Percentiles rank a stretch among this genome's conserved stretches.
Conservation (phyloP, 2,888 invertebrate genomes). For the Nomada goodeniana region DNA sequence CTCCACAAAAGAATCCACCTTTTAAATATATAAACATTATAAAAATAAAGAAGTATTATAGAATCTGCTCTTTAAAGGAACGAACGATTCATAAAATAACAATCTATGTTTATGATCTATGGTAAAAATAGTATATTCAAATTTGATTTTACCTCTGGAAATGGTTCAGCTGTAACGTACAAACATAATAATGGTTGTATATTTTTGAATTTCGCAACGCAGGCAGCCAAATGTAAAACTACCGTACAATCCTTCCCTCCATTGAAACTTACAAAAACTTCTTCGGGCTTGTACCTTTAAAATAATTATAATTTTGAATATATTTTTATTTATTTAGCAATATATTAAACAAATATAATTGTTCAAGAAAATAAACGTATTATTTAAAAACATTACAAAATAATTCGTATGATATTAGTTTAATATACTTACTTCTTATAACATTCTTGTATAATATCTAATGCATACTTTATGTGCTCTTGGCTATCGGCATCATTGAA, state of each 20-base stretch:
- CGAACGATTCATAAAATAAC: too few relatives aligned
- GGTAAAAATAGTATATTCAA: not conserved
- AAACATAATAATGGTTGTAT: conserved; percentile 88
- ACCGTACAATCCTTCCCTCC: conserved; percentile 99
- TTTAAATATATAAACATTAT: not conserved
- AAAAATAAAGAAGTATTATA: too few relatives aligned
- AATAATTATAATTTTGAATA: not conserved
- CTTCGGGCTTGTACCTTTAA: conserved; percentile 89
- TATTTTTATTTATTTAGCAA: not conserved
- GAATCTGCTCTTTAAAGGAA: too few relatives aligned
- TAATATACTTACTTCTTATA: conserved; percentile 75
- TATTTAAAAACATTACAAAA: not conserved
- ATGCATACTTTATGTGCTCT: conserved; percentile 72
- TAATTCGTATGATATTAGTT: not conserved
- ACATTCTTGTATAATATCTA: conserved; percentile 77
- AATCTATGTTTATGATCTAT: too few relatives aligned
- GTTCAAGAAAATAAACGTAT: not conserved
- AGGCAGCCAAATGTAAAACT: conserved; percentile 90
- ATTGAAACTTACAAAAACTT: conserved; percentile 96
- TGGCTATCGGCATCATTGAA: conserved; percentile 65
- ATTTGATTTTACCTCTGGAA: conserved; percentile 87
- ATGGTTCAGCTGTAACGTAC: conserved; percentile 93
- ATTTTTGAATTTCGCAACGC: conserved; percentile 84
- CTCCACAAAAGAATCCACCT: conserved; percentile 92
- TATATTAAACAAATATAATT: not conserved